Evolutionary conservation across 2,113 vertebrate genomes (phyloP), one percentile per base, ranked within the genome.

Genomic region (Furnarius figulus): DNA sequence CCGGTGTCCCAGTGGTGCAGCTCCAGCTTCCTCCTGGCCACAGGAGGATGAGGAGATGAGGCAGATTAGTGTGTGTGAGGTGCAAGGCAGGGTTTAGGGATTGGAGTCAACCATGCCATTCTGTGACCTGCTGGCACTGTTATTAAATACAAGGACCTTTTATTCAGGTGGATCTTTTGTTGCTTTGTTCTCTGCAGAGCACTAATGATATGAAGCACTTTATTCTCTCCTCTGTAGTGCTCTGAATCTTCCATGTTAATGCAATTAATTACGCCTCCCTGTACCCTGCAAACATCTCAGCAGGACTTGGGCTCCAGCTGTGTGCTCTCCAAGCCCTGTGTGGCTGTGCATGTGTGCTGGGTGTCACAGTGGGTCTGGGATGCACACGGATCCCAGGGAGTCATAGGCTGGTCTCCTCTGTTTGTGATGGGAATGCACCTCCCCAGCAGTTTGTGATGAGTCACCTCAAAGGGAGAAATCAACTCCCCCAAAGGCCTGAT

Each of bases 191-290:
- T 74, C 52, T 81, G 33, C 11, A 5, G 42, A 90, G 92, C 55
- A 16, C 79, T 68, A 28, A 31, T 74, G 70, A 10, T 50, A 8
- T 1, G 27, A 89, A 75, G 66, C 31, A 14, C 77, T 89, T 91
- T 12, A 46, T 73, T 87, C 71, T 87, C 15, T 50, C 25, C n/a
- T 88, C 65, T n/a, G 8, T 81, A 61, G 20, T 40, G 49, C 84
- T 92, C 40, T 49, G 61, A 77, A 35, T 87, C 56, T 88, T 89
- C 65, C 61, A 24, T 61, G 74, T 72, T 84, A 82, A 74, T 89
- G 89, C 82, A 85, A 44, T 33, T 85, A 72, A 82, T 95, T 65
- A 80, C 6, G 6, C 31, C 12, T 89, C 56, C 84, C 61, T 50
- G 15, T 65, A 73, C 44, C 73, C 66, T 82, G 82, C 47, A 61